phyloP scores from a whole-genome alignment of 2,888 invertebrate genomes.

The Aricia artaxerxes region DNA sequence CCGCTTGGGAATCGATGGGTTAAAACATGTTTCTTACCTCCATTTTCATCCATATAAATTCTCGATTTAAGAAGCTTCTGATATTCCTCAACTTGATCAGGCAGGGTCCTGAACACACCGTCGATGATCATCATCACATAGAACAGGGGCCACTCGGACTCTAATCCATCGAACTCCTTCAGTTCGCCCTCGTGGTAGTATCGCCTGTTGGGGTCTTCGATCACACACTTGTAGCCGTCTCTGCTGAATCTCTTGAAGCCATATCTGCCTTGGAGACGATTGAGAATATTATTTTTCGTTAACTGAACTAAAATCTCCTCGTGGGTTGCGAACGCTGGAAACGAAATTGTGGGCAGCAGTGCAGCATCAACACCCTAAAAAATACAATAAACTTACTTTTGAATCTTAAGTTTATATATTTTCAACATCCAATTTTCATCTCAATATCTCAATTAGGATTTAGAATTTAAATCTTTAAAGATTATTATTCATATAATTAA shows the following conservation, averaged over 20 bases:
- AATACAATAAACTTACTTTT: not conserved
- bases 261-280: conserved; percentile 91
- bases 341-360: conserved; percentile 95
- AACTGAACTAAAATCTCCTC: conserved; percentile 92
- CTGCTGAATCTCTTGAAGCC: conserved; percentile 97
- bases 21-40: conserved; percentile 75
- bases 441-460: no score
- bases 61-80: conserved; percentile 90
- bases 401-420: no score
- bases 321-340: conserved; percentile 99
- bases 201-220: conserved; percentile 89
- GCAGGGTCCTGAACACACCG: conserved; percentile 92
- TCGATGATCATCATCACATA: conserved; percentile 98
- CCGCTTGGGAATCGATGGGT: no score
- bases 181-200: conserved; percentile 96
- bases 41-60: conserved; percentile 89
- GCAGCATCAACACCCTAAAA: conserved; percentile 94
- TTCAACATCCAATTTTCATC: no score
- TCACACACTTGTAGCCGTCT: conserved; percentile 94
- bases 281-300: conserved; percentile 91
- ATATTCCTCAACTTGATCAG: conserved; percentile 95
- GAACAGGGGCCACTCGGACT: conserved; percentile 99
- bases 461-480: no score
- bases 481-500: no score
- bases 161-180: conserved; percentile 96